Base-by-base conservation (phyloP, 1,140 invertebrate species). In the Eriosoma lanigerum region DNA sequence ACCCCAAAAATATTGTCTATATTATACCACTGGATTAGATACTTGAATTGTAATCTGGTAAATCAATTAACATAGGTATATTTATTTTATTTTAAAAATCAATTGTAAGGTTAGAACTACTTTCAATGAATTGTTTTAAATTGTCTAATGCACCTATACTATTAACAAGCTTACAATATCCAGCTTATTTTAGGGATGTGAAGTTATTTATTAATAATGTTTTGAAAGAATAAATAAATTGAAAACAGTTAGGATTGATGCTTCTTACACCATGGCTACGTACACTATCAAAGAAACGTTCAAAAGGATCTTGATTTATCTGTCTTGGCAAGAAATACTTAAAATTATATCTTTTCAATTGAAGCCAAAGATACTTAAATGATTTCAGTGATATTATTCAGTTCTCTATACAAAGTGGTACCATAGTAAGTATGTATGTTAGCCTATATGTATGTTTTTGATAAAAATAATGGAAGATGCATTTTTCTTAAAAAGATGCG, bases 151-250 rank as follows among this genome's bases (percentile, higher is more conserved):
- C 44, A 26, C 9, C 15, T 50, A 15, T n/a, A 24, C 66, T 70
- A 50, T 70, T 15, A 48, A 48, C 66, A 26, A 15, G 21, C 13
- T 50, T 21, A 50, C 66, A 70, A 70, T 70, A 48, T 17, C 44
- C 66, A 17, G n/a, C 44, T 15, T 12, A 48, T 50, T 70, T 70
- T 48, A 50, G 13, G 17, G 66, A 70, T 6, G 15, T 70, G 9
- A 70, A 70, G n/a, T 68, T 68, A 24, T 68, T 68, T 46, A 68
- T 68, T n/a, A 68, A 46, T 68, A 68, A 68, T 1, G 64, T 70
- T 70, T 24, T 70, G 48, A 50, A 70, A 4, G 66, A 70, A 48
- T 21, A 70, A 48, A 70, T 50, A 24, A 70, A 70, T 48, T 70
- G 66, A 15, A 48, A 70, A 50, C 3, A 48, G 46, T 70, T 19